phyloP scores from a whole-genome alignment of 2,888 invertebrate species.

The Limnephilus rhombicus region DNA sequence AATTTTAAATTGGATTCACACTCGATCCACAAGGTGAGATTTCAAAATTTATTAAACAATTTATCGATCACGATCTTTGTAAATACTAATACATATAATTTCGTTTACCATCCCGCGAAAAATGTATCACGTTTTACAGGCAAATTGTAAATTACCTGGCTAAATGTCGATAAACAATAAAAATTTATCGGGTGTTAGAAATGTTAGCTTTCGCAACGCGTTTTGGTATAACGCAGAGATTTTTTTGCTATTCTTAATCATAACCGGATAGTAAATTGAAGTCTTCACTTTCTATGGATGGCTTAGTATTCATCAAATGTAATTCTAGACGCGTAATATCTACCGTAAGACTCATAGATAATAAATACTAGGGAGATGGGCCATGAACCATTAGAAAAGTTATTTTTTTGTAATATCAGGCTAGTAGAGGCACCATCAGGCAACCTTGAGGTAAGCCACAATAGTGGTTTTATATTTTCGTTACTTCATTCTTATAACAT shows the following conservation, averaged over 20 bases:
- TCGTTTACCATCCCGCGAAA: neutral
- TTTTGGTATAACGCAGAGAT: neutral
- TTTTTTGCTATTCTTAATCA: neutral
- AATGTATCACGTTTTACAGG: neutral
- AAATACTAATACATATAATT: neutral
- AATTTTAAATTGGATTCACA: neutral
- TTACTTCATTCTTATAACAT: neutral
- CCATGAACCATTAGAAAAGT: too few species aligned
- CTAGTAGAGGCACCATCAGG: neutral
- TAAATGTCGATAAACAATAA: constrained; percentile 6
- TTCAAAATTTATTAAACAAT: neutral
- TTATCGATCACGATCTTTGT: neutral
- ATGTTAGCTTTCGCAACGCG: neutral
- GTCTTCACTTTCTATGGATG: neutral
- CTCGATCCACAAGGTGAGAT: neutral
- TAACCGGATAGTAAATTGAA: neutral
- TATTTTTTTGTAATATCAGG: neutral
- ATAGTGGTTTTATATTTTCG: neutral
- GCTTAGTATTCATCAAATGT: neutral
- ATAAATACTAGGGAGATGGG: too few species aligned
- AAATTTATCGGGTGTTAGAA: neutral
- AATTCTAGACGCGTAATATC: neutral
- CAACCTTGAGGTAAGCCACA: neutral
- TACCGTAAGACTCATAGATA: too few species aligned
- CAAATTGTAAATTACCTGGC: neutral